Conservation (phyloP, 2,113 vertebrate species). For the Anguilla japonica region DNA sequence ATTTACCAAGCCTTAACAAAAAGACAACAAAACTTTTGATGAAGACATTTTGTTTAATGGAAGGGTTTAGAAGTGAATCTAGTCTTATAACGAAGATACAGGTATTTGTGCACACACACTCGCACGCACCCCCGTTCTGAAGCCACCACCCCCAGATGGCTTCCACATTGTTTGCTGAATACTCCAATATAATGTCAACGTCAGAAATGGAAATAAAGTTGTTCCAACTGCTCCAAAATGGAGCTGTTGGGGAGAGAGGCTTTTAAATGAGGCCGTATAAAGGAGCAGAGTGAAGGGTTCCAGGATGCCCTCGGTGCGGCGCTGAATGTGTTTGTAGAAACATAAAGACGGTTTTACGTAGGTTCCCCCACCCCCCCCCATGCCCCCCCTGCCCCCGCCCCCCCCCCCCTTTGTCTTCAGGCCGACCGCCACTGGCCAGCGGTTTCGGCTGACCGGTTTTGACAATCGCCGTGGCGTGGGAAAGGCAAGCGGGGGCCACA, state of each 20-base stretch:
- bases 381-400: conserved; percentile 20
- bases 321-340: conserved; percentile 20
- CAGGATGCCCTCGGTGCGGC: neutral
- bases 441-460: conserved; percentile 63
- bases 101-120: neutral
- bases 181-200: neutral
- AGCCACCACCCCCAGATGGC: neutral
- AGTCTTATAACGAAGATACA: neutral
- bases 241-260: neutral
- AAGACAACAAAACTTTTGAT: neutral
- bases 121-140: neutral
- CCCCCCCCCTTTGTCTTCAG: conserved; percentile 58
- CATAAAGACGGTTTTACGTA: conserved; percentile 51
- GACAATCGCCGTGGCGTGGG: conserved; percentile 61
- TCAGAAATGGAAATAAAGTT: neutral
- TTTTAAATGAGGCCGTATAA: neutral
- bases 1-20: neutral
- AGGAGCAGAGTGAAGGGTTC: neutral
- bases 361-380: conserved; percentile 45
- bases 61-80: neutral
- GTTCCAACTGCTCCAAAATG: neutral
- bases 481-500: conserved; percentile 57
- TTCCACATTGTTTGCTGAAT: neutral
- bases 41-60: neutral
- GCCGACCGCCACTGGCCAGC: conserved; percentile 58